These are phyloP conservation scores for Gymnorhina tibicen DNA, from an alignment of 2,113 vertebrate species.

Conservation along the genomic window DNA sequence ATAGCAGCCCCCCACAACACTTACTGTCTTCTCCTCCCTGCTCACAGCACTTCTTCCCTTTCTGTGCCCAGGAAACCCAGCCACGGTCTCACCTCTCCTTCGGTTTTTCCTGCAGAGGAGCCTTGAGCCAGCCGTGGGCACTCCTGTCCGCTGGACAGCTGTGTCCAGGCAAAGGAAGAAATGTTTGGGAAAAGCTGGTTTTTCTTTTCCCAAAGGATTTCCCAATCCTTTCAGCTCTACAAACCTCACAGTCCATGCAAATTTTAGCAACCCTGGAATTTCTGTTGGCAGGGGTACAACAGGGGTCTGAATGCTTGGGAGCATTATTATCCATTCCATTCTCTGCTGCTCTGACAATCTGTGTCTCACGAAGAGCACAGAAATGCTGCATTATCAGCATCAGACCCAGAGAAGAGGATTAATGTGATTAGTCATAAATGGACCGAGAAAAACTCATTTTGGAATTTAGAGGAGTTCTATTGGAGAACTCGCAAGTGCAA, in stretches of 20 bases:
- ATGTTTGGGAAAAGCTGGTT: not conserved
- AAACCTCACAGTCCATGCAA: not conserved
- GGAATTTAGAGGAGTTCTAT: not conserved
- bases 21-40: not conserved
- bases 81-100: not conserved
- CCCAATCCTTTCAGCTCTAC: not conserved
- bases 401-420: not conserved
- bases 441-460: not conserved
- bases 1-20: rapidly evolving
- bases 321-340: not conserved
- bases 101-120: not conserved
- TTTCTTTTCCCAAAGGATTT: not conserved
- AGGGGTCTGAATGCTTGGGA: not conserved
- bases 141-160: not conserved
- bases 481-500: not conserved
- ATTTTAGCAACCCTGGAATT: not conserved
- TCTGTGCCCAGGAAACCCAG: not conserved
- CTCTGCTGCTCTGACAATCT: not conserved
- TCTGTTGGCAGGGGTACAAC: not conserved
- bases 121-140: not conserved
- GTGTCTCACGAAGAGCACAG: not conserved
- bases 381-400: not conserved
- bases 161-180: not conserved
- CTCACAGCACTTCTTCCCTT: not conserved
- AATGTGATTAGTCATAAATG: not conserved